Conservation (phyloP, 2,797 vertebrate genomes). For the Gymnothorax reevesii region DNA sequence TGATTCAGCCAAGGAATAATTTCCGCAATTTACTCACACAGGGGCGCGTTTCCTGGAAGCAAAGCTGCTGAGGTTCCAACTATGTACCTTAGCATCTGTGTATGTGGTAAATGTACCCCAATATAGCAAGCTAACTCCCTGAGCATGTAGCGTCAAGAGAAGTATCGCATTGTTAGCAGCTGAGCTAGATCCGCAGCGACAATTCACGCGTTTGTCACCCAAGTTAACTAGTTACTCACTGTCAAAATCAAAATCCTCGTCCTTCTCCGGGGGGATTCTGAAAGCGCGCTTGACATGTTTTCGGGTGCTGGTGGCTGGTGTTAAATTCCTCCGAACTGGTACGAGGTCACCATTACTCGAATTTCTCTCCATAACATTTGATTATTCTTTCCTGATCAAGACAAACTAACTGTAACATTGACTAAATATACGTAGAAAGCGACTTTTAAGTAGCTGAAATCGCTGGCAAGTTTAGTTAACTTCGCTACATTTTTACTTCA, state of each 20-base stretch:
- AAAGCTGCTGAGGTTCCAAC: too few relatives aligned
- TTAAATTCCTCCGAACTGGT: conserved; percentile 32
- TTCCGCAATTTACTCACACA: too few relatives aligned
- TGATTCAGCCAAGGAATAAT: too few relatives aligned
- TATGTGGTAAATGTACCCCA: too few relatives aligned
- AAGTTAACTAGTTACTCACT: conserved; percentile 60
- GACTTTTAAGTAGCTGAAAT: not conserved
- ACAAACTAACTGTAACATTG: not conserved
- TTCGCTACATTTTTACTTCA: not conserved
- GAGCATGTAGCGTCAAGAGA: too few relatives aligned
- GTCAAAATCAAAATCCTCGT: conserved; percentile 71
- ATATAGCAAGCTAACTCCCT: too few relatives aligned
- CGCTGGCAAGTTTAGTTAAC: not conserved
- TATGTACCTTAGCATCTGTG: too few relatives aligned
- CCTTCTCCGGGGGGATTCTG: conserved; percentile 59
- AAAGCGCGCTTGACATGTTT: conserved; percentile 44
- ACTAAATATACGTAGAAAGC: not conserved
- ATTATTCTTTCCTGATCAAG: not conserved
- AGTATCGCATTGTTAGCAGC: not conserved
- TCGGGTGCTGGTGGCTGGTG: not conserved
- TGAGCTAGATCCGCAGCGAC: not conserved
- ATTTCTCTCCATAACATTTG: conserved; percentile 54
- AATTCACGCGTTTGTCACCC: not conserved
- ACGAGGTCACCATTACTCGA: conserved; percentile 53
- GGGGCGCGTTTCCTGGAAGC: too few relatives aligned